A percentile compares a stretch with the other conserved stretches of the same genome.
phyloP scores from a whole-genome alignment of 2,888 invertebrate genomes.

The Pardosa pseudoannulata region DNA sequence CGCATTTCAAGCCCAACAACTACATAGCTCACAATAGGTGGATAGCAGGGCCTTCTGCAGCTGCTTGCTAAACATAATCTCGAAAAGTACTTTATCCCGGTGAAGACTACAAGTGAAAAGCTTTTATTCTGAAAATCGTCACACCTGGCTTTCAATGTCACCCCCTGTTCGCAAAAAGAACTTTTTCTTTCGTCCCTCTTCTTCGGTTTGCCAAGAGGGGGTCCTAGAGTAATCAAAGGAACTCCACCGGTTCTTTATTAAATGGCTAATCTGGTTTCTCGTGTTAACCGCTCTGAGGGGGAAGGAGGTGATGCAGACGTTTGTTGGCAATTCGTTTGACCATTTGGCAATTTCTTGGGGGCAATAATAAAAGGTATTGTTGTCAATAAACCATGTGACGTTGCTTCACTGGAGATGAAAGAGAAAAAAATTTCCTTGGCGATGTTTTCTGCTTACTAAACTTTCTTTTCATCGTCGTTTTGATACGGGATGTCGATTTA shows the following conservation, averaged over 20 bases:
- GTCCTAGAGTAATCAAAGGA: neutral
- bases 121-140: slow-evolving; percentile 58
- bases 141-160: slow-evolving; percentile 55
- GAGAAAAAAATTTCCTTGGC: neutral
- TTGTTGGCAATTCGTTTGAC: slow-evolving; percentile 11
- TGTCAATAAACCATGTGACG: neutral
- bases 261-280: slow-evolving; percentile 65
- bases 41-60: slow-evolving; percentile 1
- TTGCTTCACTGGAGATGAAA: too few species aligned
- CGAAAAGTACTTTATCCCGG: neutral
- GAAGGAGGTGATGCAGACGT: neutral
- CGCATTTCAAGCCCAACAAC: slow-evolving; percentile 19
- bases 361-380: neutral
- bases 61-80: slow-evolving; percentile 12
- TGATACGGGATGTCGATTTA: too few species aligned
- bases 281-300: slow-evolving; percentile 45
- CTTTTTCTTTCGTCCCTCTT: neutral
- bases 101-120: slow-evolving; percentile 25
- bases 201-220: slow-evolving; percentile 8
- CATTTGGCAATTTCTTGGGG: slow-evolving; percentile 7
- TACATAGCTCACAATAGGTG: neutral
- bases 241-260: slow-evolving; percentile 29
- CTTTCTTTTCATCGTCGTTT: too few species aligned
- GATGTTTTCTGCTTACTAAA: neutral
- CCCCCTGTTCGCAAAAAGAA: slow-evolving; percentile 15